Evolutionary conservation across 2,888 invertebrate genomes (phyloP), one percentile per base, ranked within the genome.

Genomic region (Teleiodes luculella): DNA sequence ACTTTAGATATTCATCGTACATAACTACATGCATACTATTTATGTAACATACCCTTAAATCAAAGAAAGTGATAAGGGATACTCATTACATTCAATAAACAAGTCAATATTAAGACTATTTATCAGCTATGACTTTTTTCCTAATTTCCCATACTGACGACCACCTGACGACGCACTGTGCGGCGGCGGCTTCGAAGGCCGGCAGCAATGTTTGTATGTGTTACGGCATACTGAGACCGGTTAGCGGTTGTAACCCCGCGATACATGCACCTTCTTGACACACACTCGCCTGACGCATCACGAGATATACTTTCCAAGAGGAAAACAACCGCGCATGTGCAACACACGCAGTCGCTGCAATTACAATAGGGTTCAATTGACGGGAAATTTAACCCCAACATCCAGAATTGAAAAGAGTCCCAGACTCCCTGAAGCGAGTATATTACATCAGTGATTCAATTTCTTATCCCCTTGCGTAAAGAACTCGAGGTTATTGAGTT

Each of bases 101-200:
- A 24, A 24, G 3, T 3, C 6, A 24, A 24, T 24, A 24, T 4
- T 24, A 6, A 24, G 3, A 4, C 24, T 24, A 24, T 24, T 24
- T 6, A 24, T 24, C 24, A 24, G 3, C 6, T 24, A 24, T 24
- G 24, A 24, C 24, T 24, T 24, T 24, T 24, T 24, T 24, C 24
- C 24, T 6, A 24, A 4, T 24, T 24, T 24, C 24, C 24, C 24
- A 24, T 24, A 24, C 24, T 24, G 6, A 24, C 24, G 24, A n/a
- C n/a, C n/a, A n/a, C n/a, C n/a, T n/a, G n/a, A n/a, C n/a, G n/a
- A n/a, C n/a, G n/a, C n/a, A n/a, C n/a, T n/a, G n/a, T n/a, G 24
- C 24, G 24, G 24, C 24, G 6, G 76, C 77, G 69, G 72, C 66
- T 57, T 66, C 81, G 87, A 86, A 87, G 87, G 88, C 86, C 86